These are phyloP conservation scores for Atta colombica DNA, from an alignment of 1,140 invertebrate species.

Conservation along the genomic window DNA sequence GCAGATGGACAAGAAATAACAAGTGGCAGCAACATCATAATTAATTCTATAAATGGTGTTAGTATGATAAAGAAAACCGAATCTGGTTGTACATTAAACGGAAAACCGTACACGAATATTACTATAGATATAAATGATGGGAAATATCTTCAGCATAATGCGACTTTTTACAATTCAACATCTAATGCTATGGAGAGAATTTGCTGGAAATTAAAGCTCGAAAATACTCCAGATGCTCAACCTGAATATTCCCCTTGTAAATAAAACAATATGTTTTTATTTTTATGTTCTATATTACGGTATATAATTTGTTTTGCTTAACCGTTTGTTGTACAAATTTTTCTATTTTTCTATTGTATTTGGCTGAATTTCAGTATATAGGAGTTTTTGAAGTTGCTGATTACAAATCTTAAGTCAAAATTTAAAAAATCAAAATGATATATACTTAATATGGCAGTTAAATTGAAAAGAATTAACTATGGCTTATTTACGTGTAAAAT, in stretches of 20 bases:
- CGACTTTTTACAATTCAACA: slow-evolving; percentile 64
- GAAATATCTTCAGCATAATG: slow-evolving; percentile 66
- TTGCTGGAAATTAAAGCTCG: slow-evolving; percentile 70
- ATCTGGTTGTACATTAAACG: slow-evolving; percentile 64
- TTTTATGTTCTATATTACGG: neutral
- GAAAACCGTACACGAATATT: slow-evolving; percentile 67
- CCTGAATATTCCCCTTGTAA: slow-evolving; percentile 61
- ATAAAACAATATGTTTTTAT: neutral
- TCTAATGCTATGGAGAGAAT: slow-evolving; percentile 10
- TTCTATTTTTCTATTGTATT: no score
- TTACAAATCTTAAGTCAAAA: no score
- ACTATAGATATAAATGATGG: slow-evolving; percentile 58
- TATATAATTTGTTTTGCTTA: neutral
- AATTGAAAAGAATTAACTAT: no score
- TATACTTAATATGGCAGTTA: no score
- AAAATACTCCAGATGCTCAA: slow-evolving; percentile 58
- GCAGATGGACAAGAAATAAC: slow-evolving; percentile 35
- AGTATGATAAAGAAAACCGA: neutral
- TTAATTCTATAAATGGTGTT: neutral
- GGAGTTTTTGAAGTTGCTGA: no score
- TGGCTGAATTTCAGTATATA: no score
- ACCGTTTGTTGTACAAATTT: no score
- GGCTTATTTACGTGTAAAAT: no score
- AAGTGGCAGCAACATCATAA: neutral
- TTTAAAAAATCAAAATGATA: no score